Evolutionary conservation across 2,797 vertebrate species (phyloP).

Genomic region (Leptatherina wallacei): DNA sequence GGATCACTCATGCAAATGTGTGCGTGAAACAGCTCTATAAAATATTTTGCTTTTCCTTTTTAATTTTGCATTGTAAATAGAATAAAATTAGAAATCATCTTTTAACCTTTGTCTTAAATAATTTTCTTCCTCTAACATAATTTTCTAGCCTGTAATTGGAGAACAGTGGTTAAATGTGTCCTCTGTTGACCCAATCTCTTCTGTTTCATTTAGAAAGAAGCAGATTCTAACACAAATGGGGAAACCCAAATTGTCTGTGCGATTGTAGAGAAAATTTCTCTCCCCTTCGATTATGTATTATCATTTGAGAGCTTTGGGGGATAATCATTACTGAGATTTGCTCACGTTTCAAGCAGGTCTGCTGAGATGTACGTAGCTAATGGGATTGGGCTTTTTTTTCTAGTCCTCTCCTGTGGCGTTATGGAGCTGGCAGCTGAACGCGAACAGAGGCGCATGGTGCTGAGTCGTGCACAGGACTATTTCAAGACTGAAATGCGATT

Average conservation of each 20-base stretch:
- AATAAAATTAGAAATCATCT: slow-evolving; percentile 74
- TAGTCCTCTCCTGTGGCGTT: slow-evolving; percentile 76
- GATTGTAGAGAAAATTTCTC: slow-evolving; percentile 63
- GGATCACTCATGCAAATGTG: slow-evolving; percentile 71
- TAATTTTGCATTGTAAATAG: slow-evolving; percentile 75
- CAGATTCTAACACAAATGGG: slow-evolving; percentile 48
- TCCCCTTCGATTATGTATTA: slow-evolving; percentile 73
- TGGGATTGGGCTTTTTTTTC: slow-evolving; percentile 76
- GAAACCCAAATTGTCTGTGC: slow-evolving; percentile 57
- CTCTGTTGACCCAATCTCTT: slow-evolving; percentile 52
- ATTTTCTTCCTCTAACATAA: slow-evolving; percentile 61
- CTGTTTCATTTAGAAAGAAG: slow-evolving; percentile 54
- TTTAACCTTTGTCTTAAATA: slow-evolving; percentile 73
- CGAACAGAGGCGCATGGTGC: slow-evolving; percentile 82
- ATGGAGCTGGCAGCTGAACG: slow-evolving; percentile 83
- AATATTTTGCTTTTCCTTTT: slow-evolving; percentile 73
- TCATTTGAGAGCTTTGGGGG: slow-evolving; percentile 73
- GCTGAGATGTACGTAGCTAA: slow-evolving; percentile 82
- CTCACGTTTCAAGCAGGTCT: slow-evolving; percentile 80
- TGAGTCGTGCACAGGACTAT: slow-evolving; percentile 85
- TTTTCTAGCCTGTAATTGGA: slow-evolving; percentile 72
- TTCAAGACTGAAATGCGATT: slow-evolving; percentile 90
- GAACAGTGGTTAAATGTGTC: slow-evolving; percentile 64
- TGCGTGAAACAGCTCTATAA: slow-evolving; percentile 55
- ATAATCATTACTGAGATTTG: slow-evolving; percentile 82